Base-by-base conservation (phyloP, 1,140 invertebrate genomes). In the Neodiprion lecontei region DNA sequence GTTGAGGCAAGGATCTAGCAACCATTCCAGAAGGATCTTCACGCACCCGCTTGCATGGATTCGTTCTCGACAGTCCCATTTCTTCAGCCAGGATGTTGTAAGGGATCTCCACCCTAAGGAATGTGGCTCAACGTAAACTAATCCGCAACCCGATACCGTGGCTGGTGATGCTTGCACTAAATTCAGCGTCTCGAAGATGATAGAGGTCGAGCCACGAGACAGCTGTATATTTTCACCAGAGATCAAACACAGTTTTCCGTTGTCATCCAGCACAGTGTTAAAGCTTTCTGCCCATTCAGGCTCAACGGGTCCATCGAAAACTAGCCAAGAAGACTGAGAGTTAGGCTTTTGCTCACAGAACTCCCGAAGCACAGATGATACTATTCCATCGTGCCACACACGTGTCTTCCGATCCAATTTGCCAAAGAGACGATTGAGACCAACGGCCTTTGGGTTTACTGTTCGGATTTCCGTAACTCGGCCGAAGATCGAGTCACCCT, bases 161-260 rank as follows among this genome's bases (percentile, higher is more conserved):
- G 91, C 90, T 70, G 93, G 93, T n/a, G 90, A 90, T 4, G 85
- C 86, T 78, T 90, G 80, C 47, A 89, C 80, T 12, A 94, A 81
- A 85, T 92, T 90, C 84, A 90, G 90, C 2, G 92, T 92, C 87
- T 95, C 93, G 85, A 94, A 93, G 53, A 95, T 91, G 70, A 94
- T 85, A 67, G 91, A 92, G 81, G 90, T 91, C 1, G 86, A 75
- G 53, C 53, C 85, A n/a, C 83, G 76, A 5, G 88, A 85, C 77
- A 93, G 85, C 73, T 85, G 84, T 76, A 94, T 91, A 74, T 91
- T 92, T 85, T 95, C 93, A 65, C 90, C 90, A 14, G 89, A 91
- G 67, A 78, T 77, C 21, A 88, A 77, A 76, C 87, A 84, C 23
- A 92, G 79, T 72, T 91, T 92, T 82, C 92, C 92, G 81, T 92